Conservation (phyloP, 2,113 vertebrate genomes). For the Ciconia stormi region DNA sequence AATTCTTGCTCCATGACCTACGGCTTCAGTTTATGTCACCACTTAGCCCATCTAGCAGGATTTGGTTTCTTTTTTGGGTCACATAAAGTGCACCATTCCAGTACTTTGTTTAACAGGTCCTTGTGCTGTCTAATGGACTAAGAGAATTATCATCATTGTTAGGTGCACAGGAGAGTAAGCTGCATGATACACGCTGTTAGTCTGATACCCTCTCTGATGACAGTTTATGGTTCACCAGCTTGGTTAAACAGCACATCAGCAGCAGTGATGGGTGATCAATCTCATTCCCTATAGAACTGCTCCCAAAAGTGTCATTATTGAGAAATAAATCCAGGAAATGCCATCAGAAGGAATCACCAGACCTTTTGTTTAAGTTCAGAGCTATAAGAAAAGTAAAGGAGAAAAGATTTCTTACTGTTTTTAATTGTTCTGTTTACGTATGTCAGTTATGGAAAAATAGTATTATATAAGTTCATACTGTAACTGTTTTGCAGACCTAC, state of each 20-base stretch:
- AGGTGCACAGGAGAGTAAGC: conserved; percentile 54
- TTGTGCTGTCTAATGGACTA: conserved; percentile 63
- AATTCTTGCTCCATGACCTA: not conserved
- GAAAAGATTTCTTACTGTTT: not conserved
- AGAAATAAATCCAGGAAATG: conserved; percentile 70
- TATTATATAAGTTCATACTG: not conserved
- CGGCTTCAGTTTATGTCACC: not conserved
- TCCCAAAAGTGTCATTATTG: conserved; percentile 73
- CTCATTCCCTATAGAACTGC: conserved; percentile 70
- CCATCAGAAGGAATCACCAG: conserved; percentile 49
- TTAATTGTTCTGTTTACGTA: not conserved
- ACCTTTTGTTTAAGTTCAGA: conserved; percentile 25
- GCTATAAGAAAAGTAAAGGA: not conserved
- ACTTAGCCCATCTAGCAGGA: not conserved
- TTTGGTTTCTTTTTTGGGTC: conserved; percentile 6
- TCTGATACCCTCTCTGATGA: conserved; percentile 73
- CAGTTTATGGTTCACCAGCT: conserved; percentile 74
- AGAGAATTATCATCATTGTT: conserved; percentile 63
- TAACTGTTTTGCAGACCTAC: not conserved
- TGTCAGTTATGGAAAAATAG: not conserved
- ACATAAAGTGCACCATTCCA: not conserved
- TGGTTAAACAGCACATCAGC: conserved; percentile 79
- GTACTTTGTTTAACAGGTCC: conserved; percentile 44
- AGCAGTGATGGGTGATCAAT: conserved; percentile 78
- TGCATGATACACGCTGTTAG: conserved; percentile 69